Base-by-base conservation (phyloP, 2,888 invertebrate genomes). In the Machimus atricapillus region DNA sequence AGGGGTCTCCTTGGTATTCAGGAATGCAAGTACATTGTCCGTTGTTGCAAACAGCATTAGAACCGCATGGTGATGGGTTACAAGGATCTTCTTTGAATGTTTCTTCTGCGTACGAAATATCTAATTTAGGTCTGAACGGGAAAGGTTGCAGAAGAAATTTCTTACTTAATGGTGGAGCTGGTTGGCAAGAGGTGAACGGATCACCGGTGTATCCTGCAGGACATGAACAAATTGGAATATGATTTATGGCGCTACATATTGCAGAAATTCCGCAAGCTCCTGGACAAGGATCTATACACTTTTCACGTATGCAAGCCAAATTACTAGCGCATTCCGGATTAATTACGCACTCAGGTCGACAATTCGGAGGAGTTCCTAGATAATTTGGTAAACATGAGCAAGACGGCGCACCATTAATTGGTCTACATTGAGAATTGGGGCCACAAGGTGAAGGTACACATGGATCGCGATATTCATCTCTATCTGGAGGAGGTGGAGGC, bases 231-330 rank as follows among this genome's bases (percentile, higher is more conserved):
- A 95, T 94, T 1, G 97, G 96, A 78, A 95, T 94, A 91, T 97
- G 96, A 91, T 96, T 96, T 19, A 96, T 94, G 8, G 96, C 96
- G 90, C 94, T 94, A 90, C 97, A 97, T 76, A 94, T 92, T 1
- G 97, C 96, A 89, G 94, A 94, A 27, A 94, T 90, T 16, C 97
- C 97, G 90, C 97, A 96, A 40, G 96, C 94, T 76, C 96, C 96
- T 7, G 95, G 94, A 90, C 97, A 97, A 19, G 97, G 97, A 91
- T 97, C 95, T 89, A 94, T 94, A 91, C 97, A 97, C 91, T 95
- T 96, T 92, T 95, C 94, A 89, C 94, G 95, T 78, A 97, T 95
- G 90, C 97, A 97, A 7, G 97, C 96, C 90, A 94, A 94, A 89
- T 94, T 95, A 88, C 94, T 95, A 81, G 94, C 92, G 90, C 97